Evolutionary conservation across 2,113 vertebrate genomes (phyloP), one percentile per base, ranked within the genome.

Genomic region (Chlamydotis undulata): DNA sequence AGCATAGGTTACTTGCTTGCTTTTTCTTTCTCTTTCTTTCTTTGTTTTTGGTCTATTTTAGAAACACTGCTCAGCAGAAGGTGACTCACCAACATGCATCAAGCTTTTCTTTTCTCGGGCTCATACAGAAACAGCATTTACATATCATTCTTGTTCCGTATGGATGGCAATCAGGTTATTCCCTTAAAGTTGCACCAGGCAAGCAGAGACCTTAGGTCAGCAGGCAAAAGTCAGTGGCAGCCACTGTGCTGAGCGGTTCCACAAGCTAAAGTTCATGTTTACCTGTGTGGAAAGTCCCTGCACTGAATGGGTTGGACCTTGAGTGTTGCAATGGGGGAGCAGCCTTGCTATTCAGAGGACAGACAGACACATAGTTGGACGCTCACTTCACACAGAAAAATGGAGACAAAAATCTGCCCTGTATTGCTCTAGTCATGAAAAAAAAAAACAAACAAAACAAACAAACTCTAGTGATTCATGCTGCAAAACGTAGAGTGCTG

Each of bases 251-350:
- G 24, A 79, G 67, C 7, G 3, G 50, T 63, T 82, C 80, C 84
- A 65, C 21, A 17, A 96, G 25, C 83, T 91, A 61, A 95, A 83
- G 95, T 96, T 80, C 93, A 80, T 92, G 84, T 96, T 97, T 97
- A 85, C 70, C 53, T 84, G 53, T n/a, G 43, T 53, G 69, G 35
- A 90, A 94, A 53, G 43, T 71, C 57, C 33, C 25, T 31, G 69
- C 39, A 12, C 23, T 41, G 29, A 82, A 53, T 3, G 13, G 69
- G 31, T 15, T 89, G 77, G 53, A 92, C 25, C 12, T 23, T 39
- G 16, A 15, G 56, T 87, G 83, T 84, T 73, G 74, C 84, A 76
- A 89, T 23, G 52, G 77, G 65, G 61, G 57, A 87, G 21, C 45
- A 84, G 65, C 35, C 39, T 68, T 50, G 35, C 37, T 57, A 5